These are phyloP conservation scores for Mamestra brassicae DNA, from an alignment of 2,888 invertebrate genomes.

Conservation along the genomic window DNA sequence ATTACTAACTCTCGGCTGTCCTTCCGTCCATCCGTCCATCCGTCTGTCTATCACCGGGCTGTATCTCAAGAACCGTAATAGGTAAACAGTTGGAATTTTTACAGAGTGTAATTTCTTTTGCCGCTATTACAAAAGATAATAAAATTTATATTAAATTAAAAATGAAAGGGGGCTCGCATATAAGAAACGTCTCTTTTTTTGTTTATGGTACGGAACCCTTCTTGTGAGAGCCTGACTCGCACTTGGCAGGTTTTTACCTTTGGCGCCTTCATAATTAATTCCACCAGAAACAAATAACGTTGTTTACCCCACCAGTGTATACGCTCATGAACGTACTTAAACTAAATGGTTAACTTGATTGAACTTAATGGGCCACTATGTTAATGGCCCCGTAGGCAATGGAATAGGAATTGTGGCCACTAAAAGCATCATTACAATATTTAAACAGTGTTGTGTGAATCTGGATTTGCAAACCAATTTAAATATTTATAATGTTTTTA, in stretches of 20 bases:
- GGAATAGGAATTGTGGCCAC: slow-evolving; percentile 20
- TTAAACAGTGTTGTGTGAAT: slow-evolving; percentile 9
- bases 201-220: no score
- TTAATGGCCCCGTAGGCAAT: slow-evolving; percentile 23
- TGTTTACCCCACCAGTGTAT: slow-evolving; percentile 26
- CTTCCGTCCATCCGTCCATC: no score
- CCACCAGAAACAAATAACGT: slow-evolving; percentile 8
- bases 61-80: no score
- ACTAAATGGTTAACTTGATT: slow-evolving; percentile 40
- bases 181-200: no score
- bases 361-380: slow-evolving; percentile 33
- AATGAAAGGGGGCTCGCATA: no score
- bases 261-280: not conserved
- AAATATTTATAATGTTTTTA: slow-evolving; percentile 29
- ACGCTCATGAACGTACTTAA: slow-evolving; percentile 21
- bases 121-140: no score
- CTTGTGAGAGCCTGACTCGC: no score
- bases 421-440: slow-evolving; percentile 39
- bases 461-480: slow-evolving; percentile 21
- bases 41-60: no score
- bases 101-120: no score
- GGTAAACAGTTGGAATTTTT: no score
- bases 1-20: no score
- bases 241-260: not conserved
- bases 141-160: no score